These are phyloP conservation scores for Noctilio leporinus DNA, from an alignment of 2,113 vertebrate genomes.

Conservation along the genomic window DNA sequence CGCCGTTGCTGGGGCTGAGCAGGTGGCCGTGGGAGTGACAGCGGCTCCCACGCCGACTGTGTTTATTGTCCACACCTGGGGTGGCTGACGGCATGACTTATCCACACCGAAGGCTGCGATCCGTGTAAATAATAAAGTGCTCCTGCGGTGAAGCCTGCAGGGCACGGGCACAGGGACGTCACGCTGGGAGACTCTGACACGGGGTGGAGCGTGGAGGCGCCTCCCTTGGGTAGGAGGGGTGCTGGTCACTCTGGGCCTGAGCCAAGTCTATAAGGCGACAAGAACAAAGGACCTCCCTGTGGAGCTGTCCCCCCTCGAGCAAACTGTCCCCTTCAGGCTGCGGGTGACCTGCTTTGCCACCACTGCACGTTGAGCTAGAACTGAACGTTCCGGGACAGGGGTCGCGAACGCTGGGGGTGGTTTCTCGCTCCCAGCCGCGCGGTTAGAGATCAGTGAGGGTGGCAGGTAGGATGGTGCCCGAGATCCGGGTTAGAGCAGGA, in stretches of 20 bases:
- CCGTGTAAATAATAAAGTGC: neutral
- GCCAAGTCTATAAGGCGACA: rapidly evolving
- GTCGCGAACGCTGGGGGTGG: neutral
- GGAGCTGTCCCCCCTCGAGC: rapidly evolving
- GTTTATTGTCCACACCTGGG: rapidly evolving
- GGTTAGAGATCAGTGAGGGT: neutral
- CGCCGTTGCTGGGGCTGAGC: neutral
- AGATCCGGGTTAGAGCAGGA: neutral
- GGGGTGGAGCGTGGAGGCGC: no score
- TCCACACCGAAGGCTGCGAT: neutral
- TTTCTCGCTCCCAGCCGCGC: no score
- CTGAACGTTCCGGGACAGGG: neutral
- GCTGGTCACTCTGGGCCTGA: neutral
- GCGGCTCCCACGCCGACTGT: rapidly evolving
- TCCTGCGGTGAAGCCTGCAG: neutral
- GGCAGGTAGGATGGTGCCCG: neutral
- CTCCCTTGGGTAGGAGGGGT: no score
- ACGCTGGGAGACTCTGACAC: neutral
- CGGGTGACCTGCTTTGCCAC: neutral
- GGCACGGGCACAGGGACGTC: no score
- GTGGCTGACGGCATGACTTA: slow-evolving; percentile 19
- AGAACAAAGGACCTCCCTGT: rapidly evolving
- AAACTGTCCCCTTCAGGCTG: rapidly evolving
- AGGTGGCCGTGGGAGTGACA: neutral
- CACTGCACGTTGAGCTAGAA: rapidly evolving